These are phyloP conservation scores for Drosophila mimica DNA, from an alignment of 2,888 invertebrate genomes.

Conservation along the genomic window DNA sequence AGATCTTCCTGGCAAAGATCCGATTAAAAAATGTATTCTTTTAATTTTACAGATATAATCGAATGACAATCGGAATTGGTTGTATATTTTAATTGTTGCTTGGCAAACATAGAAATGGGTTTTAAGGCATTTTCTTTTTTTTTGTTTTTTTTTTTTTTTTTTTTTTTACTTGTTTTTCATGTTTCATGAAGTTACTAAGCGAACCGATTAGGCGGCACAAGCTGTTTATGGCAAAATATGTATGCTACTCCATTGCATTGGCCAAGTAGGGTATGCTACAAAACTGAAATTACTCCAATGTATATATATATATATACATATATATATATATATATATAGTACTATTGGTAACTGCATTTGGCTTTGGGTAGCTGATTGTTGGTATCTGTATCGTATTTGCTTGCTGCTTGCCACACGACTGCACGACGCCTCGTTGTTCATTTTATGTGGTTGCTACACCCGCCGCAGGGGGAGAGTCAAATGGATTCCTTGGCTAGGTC, in stretches of 20 bases:
- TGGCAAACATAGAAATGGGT: not conserved
- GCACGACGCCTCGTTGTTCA: constrained; percentile 56
- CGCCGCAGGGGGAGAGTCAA: constrained; percentile 6
- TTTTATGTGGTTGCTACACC: constrained; percentile 18
- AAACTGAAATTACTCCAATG: constrained; percentile 7
- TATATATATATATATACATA: not conserved
- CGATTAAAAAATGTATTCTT: not conserved
- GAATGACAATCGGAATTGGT: not conserved
- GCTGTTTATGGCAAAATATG: not conserved
- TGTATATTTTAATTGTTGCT: not conserved
- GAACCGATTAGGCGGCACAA: not conserved
- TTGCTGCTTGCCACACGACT: constrained; percentile 52
- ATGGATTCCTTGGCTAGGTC: constrained; percentile 4
- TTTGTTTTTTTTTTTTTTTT: too few species aligned
- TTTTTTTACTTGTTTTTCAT: not conserved
- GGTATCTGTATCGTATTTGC: constrained; percentile 47
- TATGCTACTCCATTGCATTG: not conserved
- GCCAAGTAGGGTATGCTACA: constrained; percentile 4
- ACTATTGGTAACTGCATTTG: constrained; percentile 22
- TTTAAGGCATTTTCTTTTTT: too few species aligned
- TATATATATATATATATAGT: not conserved
- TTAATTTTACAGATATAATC: not conserved
- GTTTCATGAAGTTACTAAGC: not conserved
- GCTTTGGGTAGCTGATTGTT: constrained; percentile 1
- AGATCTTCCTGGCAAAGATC: not conserved